Conservation (phyloP, 2,113 vertebrate genomes). For the Dasyprocta punctata region DNA sequence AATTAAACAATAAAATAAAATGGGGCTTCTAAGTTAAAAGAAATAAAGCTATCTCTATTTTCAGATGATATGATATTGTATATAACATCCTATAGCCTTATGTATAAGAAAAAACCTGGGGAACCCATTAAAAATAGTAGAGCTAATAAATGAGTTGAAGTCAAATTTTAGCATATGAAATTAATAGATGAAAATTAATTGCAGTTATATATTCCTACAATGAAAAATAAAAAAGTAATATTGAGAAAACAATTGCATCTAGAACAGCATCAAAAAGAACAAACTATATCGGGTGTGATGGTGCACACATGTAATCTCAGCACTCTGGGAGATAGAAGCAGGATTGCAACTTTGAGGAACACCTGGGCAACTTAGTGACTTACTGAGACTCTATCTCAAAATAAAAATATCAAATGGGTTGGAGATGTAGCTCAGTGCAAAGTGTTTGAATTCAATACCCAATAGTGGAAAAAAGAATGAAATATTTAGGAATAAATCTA, state of each 20-base stretch:
- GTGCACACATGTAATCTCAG: background rate
- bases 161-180: background rate
- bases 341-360: background rate
- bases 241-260: background rate
- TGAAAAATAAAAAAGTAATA: constrained; percentile 6
- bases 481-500: background rate
- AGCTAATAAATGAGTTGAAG: background rate
- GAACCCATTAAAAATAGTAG: background rate
- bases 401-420: background rate
- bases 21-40: background rate
- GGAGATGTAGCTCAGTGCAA: background rate
- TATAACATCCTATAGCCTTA: background rate
- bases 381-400: background rate
- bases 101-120: background rate
- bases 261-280: background rate
- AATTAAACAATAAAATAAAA: background rate
- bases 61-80: background rate
- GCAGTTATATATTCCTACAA: background rate
- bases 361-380: background rate
- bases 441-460: background rate
- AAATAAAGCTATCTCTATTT: constrained; percentile 11
- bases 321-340: background rate
- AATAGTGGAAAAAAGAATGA: background rate
- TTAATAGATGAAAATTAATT: background rate
- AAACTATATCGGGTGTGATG: background rate